phyloP scores from a whole-genome alignment of 1,140 invertebrate genomes.

The Drosophila arizonae region DNA sequence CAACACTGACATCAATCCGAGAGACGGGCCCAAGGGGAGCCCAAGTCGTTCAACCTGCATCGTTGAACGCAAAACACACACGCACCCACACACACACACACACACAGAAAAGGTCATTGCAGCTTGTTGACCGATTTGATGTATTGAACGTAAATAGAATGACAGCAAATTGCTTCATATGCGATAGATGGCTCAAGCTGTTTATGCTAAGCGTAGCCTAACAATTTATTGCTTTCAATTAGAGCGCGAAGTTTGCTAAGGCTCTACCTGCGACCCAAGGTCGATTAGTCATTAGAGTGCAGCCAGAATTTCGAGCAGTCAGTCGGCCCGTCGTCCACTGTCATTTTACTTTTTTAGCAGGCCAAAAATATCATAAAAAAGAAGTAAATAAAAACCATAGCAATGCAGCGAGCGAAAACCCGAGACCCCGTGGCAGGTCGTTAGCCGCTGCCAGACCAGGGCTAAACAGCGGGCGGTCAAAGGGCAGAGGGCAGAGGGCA shows the following conservation, averaged over 20 bases:
- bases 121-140: slow-evolving; percentile 50
- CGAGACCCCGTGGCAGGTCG: slow-evolving; percentile 51
- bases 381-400: slow-evolving; percentile 49
- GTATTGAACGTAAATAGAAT: slow-evolving; percentile 10
- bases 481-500: slow-evolving; percentile 3
- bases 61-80: slow-evolving; percentile 3
- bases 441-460: slow-evolving; percentile 45
- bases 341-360: slow-evolving; percentile 43
- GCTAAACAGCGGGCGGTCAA: slow-evolving; percentile 63
- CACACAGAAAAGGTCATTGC: slow-evolving; percentile 54
- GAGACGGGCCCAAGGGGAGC: not conserved
- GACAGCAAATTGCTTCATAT: slow-evolving; percentile 5
- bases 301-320: slow-evolving; percentile 47
- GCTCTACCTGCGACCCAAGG: slow-evolving; percentile 64
- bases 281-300: slow-evolving; percentile 74
- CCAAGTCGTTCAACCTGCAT: slow-evolving; percentile 63
- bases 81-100: not conserved
- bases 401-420: slow-evolving; percentile 53
- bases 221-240: slow-evolving; percentile 67
- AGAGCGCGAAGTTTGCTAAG: slow-evolving; percentile 36
- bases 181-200: not conserved
- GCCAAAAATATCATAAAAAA: slow-evolving; percentile 62
- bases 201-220: slow-evolving; percentile 17
- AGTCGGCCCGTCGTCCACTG: slow-evolving; percentile 40
- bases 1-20: slow-evolving; percentile 29